Evolutionary conservation across 2,113 vertebrate species (phyloP).

Genomic region (Corythoichthys intestinalis): DNA sequence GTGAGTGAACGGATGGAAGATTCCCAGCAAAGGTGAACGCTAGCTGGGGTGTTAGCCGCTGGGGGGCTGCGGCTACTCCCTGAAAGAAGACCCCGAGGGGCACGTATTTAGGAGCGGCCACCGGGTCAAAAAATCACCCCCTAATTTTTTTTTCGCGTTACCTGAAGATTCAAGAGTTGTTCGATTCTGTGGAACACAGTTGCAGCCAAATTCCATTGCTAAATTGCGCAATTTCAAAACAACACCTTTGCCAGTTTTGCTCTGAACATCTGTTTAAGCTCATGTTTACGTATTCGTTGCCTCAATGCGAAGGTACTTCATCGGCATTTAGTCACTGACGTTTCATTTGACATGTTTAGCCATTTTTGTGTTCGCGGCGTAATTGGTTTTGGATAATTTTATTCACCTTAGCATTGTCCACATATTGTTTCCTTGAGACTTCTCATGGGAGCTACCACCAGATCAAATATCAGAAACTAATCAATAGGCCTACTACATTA

Average conservation of each 20-base stretch:
- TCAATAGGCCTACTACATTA: neutral
- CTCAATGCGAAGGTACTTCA: neutral
- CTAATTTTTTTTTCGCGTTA: neutral
- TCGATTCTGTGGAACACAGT: no score
- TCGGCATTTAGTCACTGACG: neutral
- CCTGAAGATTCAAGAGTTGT: neutral
- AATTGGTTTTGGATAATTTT: no score
- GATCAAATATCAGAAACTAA: neutral
- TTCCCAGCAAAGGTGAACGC: slow-evolving; percentile 36
- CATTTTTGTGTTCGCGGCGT: neutral
- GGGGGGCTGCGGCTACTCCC: slow-evolving; percentile 49
- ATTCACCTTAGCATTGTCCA: no score
- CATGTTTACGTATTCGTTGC: neutral
- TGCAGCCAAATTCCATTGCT: neutral
- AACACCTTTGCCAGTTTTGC: neutral
- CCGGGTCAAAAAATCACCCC: neutral
- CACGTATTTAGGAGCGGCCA: neutral
- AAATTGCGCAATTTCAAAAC: neutral
- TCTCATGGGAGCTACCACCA: neutral
- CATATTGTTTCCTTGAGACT: neutral
- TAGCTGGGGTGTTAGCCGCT: slow-evolving; percentile 52
- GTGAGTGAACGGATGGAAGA: slow-evolving; percentile 63
- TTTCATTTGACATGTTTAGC: neutral
- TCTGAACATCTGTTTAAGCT: rapidly evolving
- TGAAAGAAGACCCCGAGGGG: slow-evolving; percentile 12